Percentiles rank a stretch among this genome's conserved stretches.
These are phyloP conservation scores for Chiroxiphia lanceolata DNA, from an alignment of 2,797 vertebrate species.

Conservation along the genomic window DNA sequence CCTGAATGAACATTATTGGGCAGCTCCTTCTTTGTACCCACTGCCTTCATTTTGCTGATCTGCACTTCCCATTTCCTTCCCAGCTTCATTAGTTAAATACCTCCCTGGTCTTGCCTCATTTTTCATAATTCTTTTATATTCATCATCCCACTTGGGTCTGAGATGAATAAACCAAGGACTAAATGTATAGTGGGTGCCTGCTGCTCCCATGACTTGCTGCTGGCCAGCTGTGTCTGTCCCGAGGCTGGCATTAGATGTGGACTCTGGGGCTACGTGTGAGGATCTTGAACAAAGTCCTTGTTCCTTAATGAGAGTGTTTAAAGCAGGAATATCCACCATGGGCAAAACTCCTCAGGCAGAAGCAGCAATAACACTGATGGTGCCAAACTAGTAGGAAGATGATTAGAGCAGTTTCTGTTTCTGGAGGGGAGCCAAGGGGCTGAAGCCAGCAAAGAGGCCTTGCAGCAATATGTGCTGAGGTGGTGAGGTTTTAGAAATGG, in stretches of 20 bases:
- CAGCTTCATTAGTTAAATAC: background rate
- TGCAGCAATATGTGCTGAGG: background rate
- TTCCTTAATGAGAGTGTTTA: constrained; percentile 27
- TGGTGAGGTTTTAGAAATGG: background rate
- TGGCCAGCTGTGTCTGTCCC: background rate
- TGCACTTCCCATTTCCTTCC: background rate
- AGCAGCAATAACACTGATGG: constrained; percentile 26
- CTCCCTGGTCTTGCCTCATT: background rate
- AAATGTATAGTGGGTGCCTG: background rate
- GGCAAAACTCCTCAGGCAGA: constrained; percentile 34
- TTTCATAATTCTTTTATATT: background rate
- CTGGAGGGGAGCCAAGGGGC: constrained; percentile 37
- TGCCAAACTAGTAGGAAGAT: constrained; percentile 49
- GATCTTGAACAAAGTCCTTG: background rate
- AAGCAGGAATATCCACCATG: background rate
- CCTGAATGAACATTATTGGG: background rate
- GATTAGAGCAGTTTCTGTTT: constrained; percentile 38
- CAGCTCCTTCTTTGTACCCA: background rate
- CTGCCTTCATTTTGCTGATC: background rate
- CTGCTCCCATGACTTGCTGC: background rate
- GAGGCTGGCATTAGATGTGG: background rate
- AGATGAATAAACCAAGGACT: background rate
- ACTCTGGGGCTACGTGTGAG: background rate
- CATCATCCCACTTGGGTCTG: background rate
- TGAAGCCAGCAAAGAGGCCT: constrained; percentile 30